Base-by-base conservation (phyloP, 2,888 invertebrate species). In the Oeneis ivallda region DNA sequence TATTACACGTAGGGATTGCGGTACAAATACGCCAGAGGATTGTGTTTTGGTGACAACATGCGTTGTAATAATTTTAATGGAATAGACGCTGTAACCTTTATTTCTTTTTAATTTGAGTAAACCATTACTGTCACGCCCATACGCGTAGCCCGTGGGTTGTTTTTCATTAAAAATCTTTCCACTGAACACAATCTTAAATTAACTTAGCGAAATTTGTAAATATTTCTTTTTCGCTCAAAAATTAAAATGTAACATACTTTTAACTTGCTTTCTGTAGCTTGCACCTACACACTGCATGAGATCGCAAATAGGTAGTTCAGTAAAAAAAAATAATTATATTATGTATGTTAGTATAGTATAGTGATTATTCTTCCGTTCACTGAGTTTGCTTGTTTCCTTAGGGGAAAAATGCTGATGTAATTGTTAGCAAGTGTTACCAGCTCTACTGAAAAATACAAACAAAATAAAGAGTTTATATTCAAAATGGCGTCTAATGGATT, bases 81-180 rank as follows among this genome's bases (percentile, higher is more conserved):
- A 70, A 68, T 68, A 65, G 61, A 66, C 64, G 56, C 62, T 65
- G 67, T 70, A 60, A 66, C 70, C 54, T 68, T 65, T 70, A 71
- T 70, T 66, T 62, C 56, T 68, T 70, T 70, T 65, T 71, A 66
- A 71, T 71, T 71, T 65, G 60, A 68, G 60, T 56, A 63, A 64
- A 58, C 58, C 65, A 66, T 65, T 68, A 65, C 62, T 58, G 64
- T 68, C 71, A 69, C 69, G 66, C 70, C 68, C 71, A 39, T 53
- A 15, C 45, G 54, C 49, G 57, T 62, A 41, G 47, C 62, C 62
- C 60, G 45, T 52, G 62, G 62, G 53, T 49, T 64, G 56, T 6
- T 60, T 63, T 64, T 59, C 49, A 45, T 54, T 41, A 61, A 17
- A 62, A 62, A 62, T 62, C 62, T 62, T 62, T 62, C 19, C 54